phyloP scores from a whole-genome alignment of 2,888 invertebrate species.

The Hydrotaea diabolus region DNA sequence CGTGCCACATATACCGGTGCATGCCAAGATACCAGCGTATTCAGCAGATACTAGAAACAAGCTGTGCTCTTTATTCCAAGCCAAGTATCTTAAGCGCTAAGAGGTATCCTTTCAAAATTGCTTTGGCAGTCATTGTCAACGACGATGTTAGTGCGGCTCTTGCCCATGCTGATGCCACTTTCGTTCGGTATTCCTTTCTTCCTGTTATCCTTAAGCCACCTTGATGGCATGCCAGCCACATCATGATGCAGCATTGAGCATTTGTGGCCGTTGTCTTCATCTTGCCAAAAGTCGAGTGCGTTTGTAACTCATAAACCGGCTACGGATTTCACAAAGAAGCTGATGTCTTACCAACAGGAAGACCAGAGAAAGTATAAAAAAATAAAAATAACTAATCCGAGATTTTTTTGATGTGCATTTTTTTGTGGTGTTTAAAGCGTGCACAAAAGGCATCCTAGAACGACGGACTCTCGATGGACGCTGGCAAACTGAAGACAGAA shows the following conservation, averaged over 20 bases:
- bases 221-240: conserved; percentile 55
- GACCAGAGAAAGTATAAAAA: not conserved
- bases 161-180: not conserved
- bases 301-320: not conserved
- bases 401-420: conserved; percentile 15
- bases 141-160: not conserved
- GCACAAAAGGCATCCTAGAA: not conserved
- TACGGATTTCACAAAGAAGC: not conserved
- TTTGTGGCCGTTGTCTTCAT: not conserved
- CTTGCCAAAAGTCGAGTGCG: not conserved
- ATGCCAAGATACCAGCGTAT: not conserved
- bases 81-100: not conserved
- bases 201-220: conserved; percentile 45
- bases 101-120: conserved; percentile 7
- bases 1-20: no score
- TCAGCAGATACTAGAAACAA: not conserved
- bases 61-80: conserved; percentile 2
- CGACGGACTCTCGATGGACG: not conserved
- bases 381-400: conserved; percentile 4
- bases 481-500: not conserved
- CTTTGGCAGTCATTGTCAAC: conserved; percentile 18
- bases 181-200: not conserved
- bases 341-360: conserved; percentile 12
- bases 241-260: not conserved
- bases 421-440: not conserved